Evolutionary conservation across 92 coral and sea anemone species (phyloP).

Genomic region (Pocillopora grandis): DNA sequence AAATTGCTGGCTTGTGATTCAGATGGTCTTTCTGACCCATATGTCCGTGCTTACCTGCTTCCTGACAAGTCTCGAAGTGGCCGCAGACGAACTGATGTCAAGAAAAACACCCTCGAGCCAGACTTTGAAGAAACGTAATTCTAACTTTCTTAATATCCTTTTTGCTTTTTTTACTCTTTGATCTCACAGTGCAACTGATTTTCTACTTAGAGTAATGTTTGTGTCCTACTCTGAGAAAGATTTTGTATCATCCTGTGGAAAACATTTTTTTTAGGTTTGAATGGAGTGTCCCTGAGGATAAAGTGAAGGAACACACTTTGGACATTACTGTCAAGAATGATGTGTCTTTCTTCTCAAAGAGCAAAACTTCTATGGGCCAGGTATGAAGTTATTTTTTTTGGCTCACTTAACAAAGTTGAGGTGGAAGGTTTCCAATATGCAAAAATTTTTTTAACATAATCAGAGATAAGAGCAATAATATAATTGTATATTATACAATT

Average conservation of each 20-base stretch:
- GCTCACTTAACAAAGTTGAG: too few relatives aligned
- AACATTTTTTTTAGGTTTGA: conserved; percentile 69
- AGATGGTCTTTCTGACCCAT: conserved; percentile 98
- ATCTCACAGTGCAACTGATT: too few relatives aligned
- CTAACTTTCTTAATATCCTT: background rate
- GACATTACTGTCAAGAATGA: conserved; percentile 96
- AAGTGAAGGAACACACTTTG: conserved; percentile 76
- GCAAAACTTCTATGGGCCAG: conserved; percentile 98
- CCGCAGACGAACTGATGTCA: conserved; percentile 88
- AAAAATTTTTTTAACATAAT: too few relatives aligned
- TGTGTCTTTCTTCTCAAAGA: conserved; percentile 95
- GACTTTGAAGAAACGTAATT: conserved; percentile 84
- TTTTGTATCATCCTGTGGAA: background rate
- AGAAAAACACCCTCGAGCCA: conserved; percentile 89
- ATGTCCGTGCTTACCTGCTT: conserved; percentile 88
- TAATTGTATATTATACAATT: too few relatives aligned
- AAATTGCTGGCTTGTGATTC: conserved; percentile 92
- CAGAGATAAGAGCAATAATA: too few relatives aligned
- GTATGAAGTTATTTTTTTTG: conserved; percentile 31
- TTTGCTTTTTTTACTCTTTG: too few relatives aligned
- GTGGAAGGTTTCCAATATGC: too few relatives aligned
- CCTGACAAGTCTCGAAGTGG: conserved; percentile 93
- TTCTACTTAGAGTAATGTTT: too few relatives aligned
- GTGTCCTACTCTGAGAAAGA: too few relatives aligned
- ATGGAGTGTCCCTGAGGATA: conserved; percentile 87